Evolutionary conservation across 1,140 invertebrate genomes (phyloP), one percentile per base, ranked within the genome.

Genomic region (Drosophila sulfurigaster): DNA sequence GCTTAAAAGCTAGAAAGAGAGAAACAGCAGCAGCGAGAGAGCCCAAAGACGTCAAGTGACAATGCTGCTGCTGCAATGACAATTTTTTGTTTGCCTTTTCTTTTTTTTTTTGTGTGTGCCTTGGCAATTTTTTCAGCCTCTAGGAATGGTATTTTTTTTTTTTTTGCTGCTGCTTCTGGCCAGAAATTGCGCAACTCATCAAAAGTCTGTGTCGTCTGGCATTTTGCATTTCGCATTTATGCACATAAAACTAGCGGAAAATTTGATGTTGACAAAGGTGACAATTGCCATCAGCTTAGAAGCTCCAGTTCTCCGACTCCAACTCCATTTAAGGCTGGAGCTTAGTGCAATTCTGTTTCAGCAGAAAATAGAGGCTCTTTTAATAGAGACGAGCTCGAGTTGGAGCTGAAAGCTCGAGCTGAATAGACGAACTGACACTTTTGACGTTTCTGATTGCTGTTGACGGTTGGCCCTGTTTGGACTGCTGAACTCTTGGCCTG

Each of bases 191-290:
- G 57, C 85, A 85, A 89, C 78, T 89, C 81, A 89, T 89, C 81
- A 89, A 85, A 89, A 79, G 78, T 81, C 75, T 74, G 80, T 65
- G 41, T 41, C 41, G 54, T 16, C 35, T 65, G 75, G 51, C 69
- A 90, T 77, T 81, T 90, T 58, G 64, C 72, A 75, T 68, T 66
- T 72, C 35, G 78, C 85, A 89, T 89, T 89, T 90, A 88, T 88
- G 85, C 85, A 88, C 75, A 87, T 77, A 87, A 87, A 87, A 87
- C 82, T 87, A 81, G 86, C 76, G 75, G 72, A 82, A 86, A 90
- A 90, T 91, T 80, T 75, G 64, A 88, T 79, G 75, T 79, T 79
- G 82, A 82, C 82, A 79, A 77, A 89, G 85, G 85, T 85, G 85
- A 89, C 85, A 89, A 89, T 89, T 85, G 85, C 58, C 65, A 52